Evolutionary conservation across 2,888 invertebrate genomes (phyloP).

Genomic region (Diarsia rubi): DNA sequence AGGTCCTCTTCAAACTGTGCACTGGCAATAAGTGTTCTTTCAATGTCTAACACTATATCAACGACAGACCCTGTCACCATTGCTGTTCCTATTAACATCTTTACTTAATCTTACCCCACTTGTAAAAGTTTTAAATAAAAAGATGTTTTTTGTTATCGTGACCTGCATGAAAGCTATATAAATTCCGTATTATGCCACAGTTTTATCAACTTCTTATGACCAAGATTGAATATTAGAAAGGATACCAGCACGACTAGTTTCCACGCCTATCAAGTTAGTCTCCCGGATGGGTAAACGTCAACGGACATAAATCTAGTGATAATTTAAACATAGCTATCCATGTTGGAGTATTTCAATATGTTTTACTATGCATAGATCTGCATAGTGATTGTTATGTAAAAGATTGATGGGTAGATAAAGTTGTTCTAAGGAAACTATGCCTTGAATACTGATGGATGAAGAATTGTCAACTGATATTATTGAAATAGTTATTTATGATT

Average conservation of each 20-base stretch:
- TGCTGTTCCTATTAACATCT: background rate
- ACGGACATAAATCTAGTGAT: conserved; percentile 47
- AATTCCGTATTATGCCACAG: background rate
- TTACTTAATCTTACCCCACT: too few species aligned
- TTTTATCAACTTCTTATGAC: conserved; percentile 8
- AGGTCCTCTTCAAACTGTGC: background rate
- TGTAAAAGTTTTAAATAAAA: background rate
- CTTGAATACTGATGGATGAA: background rate
- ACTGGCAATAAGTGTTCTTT: background rate
- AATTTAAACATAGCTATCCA: conserved; percentile 55
- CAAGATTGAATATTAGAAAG: conserved; percentile 34
- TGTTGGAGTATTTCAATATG: conserved; percentile 20
- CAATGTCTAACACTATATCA: background rate
- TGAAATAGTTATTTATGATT: too few species aligned
- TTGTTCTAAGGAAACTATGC: conserved; percentile 5
- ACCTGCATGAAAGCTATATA: background rate
- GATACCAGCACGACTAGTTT: conserved; percentile 37
- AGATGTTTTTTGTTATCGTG: background rate
- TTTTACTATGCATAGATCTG: conserved; percentile 47
- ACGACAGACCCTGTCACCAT: background rate
- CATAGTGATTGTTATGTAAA: conserved; percentile 23
- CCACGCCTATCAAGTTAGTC: conserved; percentile 26
- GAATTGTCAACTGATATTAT: background rate
- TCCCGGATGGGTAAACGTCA: conserved; percentile 45
- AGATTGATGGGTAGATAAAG: conserved; percentile 11